A percentile compares a stretch with the other conserved stretches of the same genome.
These are phyloP conservation scores for Tokudaia muenninki DNA, from an alignment of 2,797 vertebrate genomes.

Conservation along the genomic window DNA sequence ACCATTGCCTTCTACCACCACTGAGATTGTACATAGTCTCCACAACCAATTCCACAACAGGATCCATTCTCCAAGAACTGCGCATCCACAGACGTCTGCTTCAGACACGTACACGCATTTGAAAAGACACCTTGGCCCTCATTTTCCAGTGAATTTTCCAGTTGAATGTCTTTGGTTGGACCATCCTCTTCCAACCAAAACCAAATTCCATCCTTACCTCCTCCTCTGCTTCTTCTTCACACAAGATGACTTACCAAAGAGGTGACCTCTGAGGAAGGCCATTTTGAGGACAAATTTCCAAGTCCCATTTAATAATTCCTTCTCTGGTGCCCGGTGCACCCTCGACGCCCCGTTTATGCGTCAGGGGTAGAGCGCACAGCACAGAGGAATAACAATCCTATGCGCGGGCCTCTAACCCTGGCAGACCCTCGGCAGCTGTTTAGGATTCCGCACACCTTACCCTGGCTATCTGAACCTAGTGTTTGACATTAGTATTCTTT, in stretches of 20 bases:
- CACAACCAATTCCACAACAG: neutral
- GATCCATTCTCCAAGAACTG: accelerated
- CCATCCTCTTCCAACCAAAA: neutral
- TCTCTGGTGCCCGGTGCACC: too few relatives aligned
- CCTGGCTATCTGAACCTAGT: neutral
- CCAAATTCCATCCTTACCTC: neutral
- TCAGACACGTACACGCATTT: neutral
- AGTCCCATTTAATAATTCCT: neutral
- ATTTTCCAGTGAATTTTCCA: neutral
- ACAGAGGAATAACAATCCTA: neutral
- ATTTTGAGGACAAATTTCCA: neutral
- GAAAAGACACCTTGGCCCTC: neutral
- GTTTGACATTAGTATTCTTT: neutral
- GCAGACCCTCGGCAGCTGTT: too few relatives aligned
- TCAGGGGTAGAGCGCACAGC: neutral
- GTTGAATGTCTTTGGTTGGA: neutral
- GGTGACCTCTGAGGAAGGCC: neutral
- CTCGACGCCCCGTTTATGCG: neutral
- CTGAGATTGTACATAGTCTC: neutral
- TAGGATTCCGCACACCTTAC: neutral
- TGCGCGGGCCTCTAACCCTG: accelerated
- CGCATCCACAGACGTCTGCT: neutral
- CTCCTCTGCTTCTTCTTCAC: neutral
- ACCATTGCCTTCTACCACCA: neutral
- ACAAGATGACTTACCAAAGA: slow-evolving; percentile 57